These are phyloP conservation scores for Agonopterix heracliana DNA, from an alignment of 2,888 invertebrate genomes.

Conservation along the genomic window DNA sequence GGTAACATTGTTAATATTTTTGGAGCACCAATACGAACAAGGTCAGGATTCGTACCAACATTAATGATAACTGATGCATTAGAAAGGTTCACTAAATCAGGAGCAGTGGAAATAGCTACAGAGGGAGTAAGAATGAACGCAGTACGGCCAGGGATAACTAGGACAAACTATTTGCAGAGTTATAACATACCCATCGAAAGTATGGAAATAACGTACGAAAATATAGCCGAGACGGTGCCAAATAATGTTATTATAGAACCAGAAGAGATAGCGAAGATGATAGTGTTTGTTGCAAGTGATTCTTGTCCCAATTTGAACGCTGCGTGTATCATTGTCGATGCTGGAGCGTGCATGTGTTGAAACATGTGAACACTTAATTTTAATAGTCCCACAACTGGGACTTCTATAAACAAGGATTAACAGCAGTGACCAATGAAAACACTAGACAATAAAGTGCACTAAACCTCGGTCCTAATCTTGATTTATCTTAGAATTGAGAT, in stretches of 20 bases:
- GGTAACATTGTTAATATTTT: constrained; percentile 90
- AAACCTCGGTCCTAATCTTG: too few relatives aligned
- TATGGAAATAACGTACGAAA: constrained; percentile 28
- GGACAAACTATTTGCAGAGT: constrained; percentile 46
- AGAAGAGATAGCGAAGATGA: constrained; percentile 46
- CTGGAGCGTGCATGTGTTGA: constrained; percentile 33
- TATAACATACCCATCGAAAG: constrained; percentile 26
- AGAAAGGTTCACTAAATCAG: constrained; percentile 44
- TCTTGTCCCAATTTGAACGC: constrained; percentile 40
- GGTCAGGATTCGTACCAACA: constrained; percentile 25
- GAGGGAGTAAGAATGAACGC: constrained; percentile 54
- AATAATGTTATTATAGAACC: constrained; percentile 42
- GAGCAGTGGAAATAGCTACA: constrained; percentile 40
- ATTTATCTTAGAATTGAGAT: too few relatives aligned
- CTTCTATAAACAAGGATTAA: too few relatives aligned
- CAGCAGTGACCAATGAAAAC: too few relatives aligned
- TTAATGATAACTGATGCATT: constrained; percentile 29
- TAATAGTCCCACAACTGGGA: too few relatives aligned
- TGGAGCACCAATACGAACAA: constrained; percentile 80
- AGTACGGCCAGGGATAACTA: constrained; percentile 45
- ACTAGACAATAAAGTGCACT: too few relatives aligned
- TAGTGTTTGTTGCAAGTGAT: constrained; percentile 44
- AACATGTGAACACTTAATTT: not conserved
- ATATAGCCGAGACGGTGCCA: constrained; percentile 32
- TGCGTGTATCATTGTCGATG: constrained; percentile 37